These are phyloP conservation scores for Episyrphus balteatus DNA, from an alignment of 1,140 invertebrate species.

Conservation along the genomic window DNA sequence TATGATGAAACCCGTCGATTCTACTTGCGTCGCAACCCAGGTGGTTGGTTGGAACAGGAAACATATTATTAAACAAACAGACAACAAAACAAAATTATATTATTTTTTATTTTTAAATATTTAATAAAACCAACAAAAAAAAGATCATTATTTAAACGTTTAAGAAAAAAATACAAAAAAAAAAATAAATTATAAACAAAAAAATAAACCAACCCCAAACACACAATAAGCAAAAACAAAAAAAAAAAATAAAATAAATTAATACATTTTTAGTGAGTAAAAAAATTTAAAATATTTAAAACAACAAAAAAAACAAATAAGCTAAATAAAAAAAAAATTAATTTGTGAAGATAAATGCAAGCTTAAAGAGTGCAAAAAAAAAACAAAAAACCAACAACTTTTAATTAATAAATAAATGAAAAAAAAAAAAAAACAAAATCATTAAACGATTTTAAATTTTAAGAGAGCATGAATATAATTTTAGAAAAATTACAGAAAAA, in stretches of 20 bases:
- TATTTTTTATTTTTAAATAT: conserved; percentile 35
- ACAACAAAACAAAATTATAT: conserved; percentile 19
- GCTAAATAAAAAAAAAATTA: conserved; percentile 31
- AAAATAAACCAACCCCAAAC: conserved; percentile 5
- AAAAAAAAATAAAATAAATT: conserved; percentile 18
- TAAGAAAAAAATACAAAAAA: conserved; percentile 31
- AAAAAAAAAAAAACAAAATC: too few species aligned
- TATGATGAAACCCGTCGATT: conserved; percentile 96
- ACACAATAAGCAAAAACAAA: conserved; percentile 16
- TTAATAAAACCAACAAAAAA: conserved; percentile 34
- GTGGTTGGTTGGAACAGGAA: conserved; percentile 96
- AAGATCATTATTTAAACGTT: conserved; percentile 38
- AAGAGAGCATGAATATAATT: too few species aligned
- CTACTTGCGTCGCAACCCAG: conserved; percentile 91
- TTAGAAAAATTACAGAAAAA: conserved; percentile 1
- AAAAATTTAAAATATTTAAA: conserved; percentile 12
- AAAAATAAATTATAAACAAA: conserved; percentile 20
- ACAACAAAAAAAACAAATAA: conserved; percentile 14
- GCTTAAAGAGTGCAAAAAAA: conserved; percentile 22
- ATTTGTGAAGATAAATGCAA: conserved; percentile 32
- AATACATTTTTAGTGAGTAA: conserved; percentile 15
- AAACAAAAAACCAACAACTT: conserved; percentile 13
- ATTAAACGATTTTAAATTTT: not conserved
- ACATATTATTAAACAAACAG: conserved; percentile 82
- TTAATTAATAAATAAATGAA: conserved; percentile 1